These are phyloP conservation scores for Hydrochoerus hydrochaeris DNA, from an alignment of 2,113 vertebrate genomes.

Conservation along the genomic window DNA sequence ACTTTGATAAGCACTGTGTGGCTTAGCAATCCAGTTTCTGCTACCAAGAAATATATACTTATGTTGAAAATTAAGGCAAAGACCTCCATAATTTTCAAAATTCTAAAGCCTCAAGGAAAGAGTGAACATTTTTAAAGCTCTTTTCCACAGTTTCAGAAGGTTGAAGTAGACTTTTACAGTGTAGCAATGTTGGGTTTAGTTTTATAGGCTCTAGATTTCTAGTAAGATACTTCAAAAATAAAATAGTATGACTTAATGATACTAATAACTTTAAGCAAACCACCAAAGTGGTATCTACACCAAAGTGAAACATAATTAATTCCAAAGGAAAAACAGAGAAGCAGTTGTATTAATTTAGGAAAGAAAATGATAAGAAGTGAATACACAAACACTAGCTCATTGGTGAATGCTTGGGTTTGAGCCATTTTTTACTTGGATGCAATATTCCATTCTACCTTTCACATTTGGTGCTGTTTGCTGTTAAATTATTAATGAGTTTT, in stretches of 20 bases:
- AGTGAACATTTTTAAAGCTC: neutral
- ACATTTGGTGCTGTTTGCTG: neutral
- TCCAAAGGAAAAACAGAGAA: neutral
- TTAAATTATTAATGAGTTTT: constrained; percentile 14
- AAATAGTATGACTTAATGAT: neutral
- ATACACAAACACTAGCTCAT: neutral
- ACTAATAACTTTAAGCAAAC: neutral
- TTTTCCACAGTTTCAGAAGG: neutral
- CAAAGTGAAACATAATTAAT: neutral
- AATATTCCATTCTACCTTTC: neutral
- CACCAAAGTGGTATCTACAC: neutral
- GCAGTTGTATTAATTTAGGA: neutral
- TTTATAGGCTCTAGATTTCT: neutral
- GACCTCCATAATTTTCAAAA: neutral
- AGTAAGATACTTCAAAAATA: neutral
- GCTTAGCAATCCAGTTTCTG: neutral
- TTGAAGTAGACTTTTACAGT: neutral
- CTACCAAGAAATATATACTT: neutral
- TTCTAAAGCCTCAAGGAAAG: neutral
- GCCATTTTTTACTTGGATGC: neutral
- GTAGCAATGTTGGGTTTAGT: neutral
- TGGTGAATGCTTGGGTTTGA: neutral
- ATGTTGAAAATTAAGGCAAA: constrained; percentile 1
- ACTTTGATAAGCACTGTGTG: neutral
- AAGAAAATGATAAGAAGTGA: constrained; percentile 8